Evolutionary conservation across 2,888 invertebrate genomes (phyloP), one percentile per base, ranked within the genome.

Genomic region (Trichopria drosophilae): DNA sequence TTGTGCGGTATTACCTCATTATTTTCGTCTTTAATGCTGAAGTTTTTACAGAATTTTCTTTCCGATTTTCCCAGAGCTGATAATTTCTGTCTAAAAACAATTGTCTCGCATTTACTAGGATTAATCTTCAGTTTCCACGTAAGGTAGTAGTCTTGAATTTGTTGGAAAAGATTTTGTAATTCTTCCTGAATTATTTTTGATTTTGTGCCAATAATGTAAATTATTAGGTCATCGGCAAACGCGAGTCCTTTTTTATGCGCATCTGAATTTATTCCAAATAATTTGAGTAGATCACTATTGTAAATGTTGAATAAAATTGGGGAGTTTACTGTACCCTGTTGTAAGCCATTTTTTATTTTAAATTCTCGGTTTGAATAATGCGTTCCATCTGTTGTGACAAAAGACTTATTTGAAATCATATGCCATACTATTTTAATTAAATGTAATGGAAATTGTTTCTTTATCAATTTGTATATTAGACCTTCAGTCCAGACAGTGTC

Each of bases 251-350:
- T 6, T 9, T 15, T 22, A 10, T 32, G 15, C 18, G 15, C 6
- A 16, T 32, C 15, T n/a, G 9, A 4, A 12, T 32, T 32, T 32
- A 32, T 13, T 16, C 32, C 32, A 12, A 16, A 32, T 18, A 32
- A 16, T 32, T 32, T 32, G 7, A 32, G 18, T 13, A 32, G 15
- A 16, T 32, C 32, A 32, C 18, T 7, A 7, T 6, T 32, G 9
- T 32, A 32, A 13, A 60, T 60, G 13, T 51, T 54, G 9, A 60
- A 60, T 1, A 57, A 22, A 2, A 47, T 37, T 2, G 45, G 58
- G 0, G 53, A 43, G 6, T 48, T 59, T 1, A 59, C 49, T 2
- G 56, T 40, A 0, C 56, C 55, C 20, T 59, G 57, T 6, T 59
- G 57, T 3, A 61, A 3, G 0, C 55, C 55, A 18, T 61, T 57